These are phyloP conservation scores for Lepilemur septentrionalis DNA, from an alignment of 2,797 vertebrate species.

Conservation along the genomic window DNA sequence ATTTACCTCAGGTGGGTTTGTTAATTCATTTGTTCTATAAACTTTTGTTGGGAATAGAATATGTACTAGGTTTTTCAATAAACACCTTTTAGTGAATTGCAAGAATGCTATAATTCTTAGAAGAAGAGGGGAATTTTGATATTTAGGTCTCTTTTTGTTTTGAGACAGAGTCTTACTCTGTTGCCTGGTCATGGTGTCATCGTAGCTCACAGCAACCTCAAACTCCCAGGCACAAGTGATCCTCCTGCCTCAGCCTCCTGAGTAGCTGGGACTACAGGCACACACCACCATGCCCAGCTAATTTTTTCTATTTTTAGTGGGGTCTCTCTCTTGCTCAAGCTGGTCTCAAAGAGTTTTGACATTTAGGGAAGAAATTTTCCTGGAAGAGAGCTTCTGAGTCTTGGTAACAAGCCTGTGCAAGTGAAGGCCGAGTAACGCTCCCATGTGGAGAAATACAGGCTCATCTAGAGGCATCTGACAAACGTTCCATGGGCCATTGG, in stretches of 20 bases:
- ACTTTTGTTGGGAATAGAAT: background rate
- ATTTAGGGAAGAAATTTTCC: background rate
- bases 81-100: background rate
- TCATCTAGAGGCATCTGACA: background rate
- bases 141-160: background rate
- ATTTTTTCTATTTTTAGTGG: too few species aligned
- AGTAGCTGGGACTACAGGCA: too few species aligned
- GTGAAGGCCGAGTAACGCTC: background rate
- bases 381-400: background rate
- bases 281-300: too few species aligned
- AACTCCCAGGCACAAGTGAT: too few species aligned
- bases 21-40: background rate
- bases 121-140: background rate
- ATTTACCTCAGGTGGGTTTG: background rate
- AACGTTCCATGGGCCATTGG: background rate
- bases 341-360: too few species aligned
- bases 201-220: too few species aligned
- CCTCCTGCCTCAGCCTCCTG: too few species aligned
- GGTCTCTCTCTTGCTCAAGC: too few species aligned
- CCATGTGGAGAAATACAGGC: background rate
- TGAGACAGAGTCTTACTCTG: too few species aligned
- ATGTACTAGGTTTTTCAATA: background rate
- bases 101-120: background rate
- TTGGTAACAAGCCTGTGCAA: background rate
- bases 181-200: too few species aligned